A percentile compares a stretch with the other conserved stretches of the same genome.
phyloP scores from a whole-genome alignment of 2,797 vertebrate genomes.

The Cuculus canorus region DNA sequence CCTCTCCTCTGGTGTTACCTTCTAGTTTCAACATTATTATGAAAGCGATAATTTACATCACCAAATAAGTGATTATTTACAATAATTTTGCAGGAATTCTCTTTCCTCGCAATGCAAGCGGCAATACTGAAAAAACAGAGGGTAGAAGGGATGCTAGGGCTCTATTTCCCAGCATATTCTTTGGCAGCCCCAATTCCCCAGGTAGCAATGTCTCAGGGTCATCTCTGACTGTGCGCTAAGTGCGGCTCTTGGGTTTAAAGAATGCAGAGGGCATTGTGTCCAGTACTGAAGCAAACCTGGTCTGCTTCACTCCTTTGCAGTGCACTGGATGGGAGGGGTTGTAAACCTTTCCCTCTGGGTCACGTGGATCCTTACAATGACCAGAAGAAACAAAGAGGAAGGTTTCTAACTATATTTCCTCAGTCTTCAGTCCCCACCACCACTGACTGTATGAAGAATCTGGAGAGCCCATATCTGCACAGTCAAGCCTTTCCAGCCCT shows the following conservation, averaged over 20 bases:
- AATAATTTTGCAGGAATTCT: background rate
- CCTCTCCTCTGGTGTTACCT: background rate
- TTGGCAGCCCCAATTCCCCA: background rate
- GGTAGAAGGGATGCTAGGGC: background rate
- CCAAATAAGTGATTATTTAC: constrained; percentile 29
- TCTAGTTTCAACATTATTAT: background rate
- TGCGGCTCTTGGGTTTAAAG: background rate
- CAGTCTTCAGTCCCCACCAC: background rate
- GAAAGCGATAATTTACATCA: background rate
- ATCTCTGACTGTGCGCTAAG: background rate
- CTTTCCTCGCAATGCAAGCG: background rate
- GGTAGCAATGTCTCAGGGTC: background rate
- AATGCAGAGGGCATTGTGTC: background rate
- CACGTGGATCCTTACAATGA: background rate
- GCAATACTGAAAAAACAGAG: constrained; percentile 32
- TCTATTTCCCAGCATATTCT: background rate
- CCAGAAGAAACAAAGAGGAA: background rate
- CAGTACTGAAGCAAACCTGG: background rate
- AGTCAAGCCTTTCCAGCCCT: background rate
- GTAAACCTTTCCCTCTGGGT: background rate
- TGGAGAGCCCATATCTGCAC: accelerated
- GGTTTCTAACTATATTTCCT: background rate
- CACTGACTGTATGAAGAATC: background rate
- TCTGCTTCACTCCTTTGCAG: background rate
- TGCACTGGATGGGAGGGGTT: background rate